Evolutionary conservation across 1,140 invertebrate species (phyloP).

Genomic region (Anastrepha ludens): DNA sequence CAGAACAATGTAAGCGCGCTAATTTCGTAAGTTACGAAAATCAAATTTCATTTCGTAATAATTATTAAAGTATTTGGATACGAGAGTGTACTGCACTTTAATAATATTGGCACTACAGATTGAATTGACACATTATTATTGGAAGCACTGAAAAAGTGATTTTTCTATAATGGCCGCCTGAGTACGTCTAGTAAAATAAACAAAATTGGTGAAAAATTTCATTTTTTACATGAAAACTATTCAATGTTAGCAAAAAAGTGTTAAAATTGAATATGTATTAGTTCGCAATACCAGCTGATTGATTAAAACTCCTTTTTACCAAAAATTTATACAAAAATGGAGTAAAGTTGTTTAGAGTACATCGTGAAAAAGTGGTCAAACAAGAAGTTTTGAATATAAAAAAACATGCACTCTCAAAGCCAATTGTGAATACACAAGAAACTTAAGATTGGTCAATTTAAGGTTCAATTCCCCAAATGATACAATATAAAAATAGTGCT

Average conservation of each 20-base stretch:
- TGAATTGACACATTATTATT: constrained; percentile 3
- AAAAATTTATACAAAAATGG: too few species aligned
- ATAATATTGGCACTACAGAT: constrained; percentile 6
- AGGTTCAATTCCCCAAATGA: constrained; percentile 13
- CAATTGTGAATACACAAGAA: background rate
- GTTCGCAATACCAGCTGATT: background rate
- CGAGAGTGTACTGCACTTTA: background rate
- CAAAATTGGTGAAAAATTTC: constrained; percentile 33
- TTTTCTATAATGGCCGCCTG: constrained; percentile 54
- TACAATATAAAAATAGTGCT: constrained; percentile 54
- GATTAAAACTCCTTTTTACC: too few species aligned
- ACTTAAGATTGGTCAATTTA: background rate
- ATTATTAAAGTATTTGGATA: background rate
- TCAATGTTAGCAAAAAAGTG: background rate
- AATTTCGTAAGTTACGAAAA: too few species aligned
- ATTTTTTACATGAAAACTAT: background rate
- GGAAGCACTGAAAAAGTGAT: constrained; percentile 21
- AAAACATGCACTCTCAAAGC: background rate
- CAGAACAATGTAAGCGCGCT: too few species aligned
- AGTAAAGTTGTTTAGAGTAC: background rate
- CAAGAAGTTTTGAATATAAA: background rate
- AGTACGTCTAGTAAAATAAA: constrained; percentile 47
- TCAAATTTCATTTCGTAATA: too few species aligned
- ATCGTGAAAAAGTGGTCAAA: constrained; percentile 16
- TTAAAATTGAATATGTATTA: background rate